Evolutionary conservation across 2,113 vertebrate species (phyloP), one percentile per base, ranked within the genome.

Genomic region (mouse (Mus musculus)): DNA sequence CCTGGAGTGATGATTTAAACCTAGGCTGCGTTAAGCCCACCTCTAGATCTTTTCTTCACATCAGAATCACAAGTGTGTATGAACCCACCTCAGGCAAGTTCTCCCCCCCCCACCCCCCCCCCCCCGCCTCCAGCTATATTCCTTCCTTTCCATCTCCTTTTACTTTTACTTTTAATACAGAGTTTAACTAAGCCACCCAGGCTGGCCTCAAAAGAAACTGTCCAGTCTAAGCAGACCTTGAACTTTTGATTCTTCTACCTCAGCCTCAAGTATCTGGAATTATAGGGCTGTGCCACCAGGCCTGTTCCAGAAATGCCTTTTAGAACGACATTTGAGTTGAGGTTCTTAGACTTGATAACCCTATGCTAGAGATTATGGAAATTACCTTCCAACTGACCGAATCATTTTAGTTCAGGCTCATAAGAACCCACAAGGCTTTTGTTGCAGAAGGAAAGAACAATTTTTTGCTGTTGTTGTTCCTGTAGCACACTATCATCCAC

Each of bases 381-480:
- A 28, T 3, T 91, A 42, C 24, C 46, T 87, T 63, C 84, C 71
- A 89, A 88, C 1, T 81, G 75, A 67, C 1, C 42, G 80, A 63
- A 20, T 8, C 46, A 28, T 67, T 94, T 96, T 95, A 22, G 28
- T 75, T 77, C 9, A 89, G 26, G 19, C 6, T 91, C 46, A 81
- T 88, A 76, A 88, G 42, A 97, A 97, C 80, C 67, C 81, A 95
- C 76, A 86, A 89, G n/a, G 0, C 89, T 56, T 95, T 89, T 56
- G 75, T 17, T 76, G 12, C 61, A n/a, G 84, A 95, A 95, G 14
- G 30, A 54, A 3, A 2, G 52, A 85, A 65, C 3, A 30, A n/a
- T 86, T 82, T 91, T 22, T 67, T 84, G 56, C 75, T 26, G 75
- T 80, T 84, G 56, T 84, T n/a, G 52, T 95, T 95, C 63, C 49